phyloP scores from a whole-genome alignment of 2,113 vertebrate genomes.

The Misgurnus mizolepis region DNA sequence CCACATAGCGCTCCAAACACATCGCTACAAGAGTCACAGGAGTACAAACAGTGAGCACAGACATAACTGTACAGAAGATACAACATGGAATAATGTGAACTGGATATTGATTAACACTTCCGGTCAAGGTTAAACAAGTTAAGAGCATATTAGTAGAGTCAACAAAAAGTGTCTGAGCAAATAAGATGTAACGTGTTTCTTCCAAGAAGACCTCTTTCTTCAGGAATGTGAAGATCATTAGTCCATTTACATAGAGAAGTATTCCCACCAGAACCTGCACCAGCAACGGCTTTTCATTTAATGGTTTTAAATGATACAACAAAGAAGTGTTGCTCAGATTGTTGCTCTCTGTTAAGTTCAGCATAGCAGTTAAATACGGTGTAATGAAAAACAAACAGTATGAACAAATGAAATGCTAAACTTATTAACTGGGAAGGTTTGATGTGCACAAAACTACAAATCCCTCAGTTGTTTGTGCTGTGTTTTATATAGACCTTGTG shows the following conservation, averaged over 20 bases:
- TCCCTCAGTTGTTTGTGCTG: too few species aligned
- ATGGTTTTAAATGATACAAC: neutral
- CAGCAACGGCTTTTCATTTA: slow-evolving; percentile 4
- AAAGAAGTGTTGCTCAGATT: neutral
- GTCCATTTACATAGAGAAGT: slow-evolving; percentile 46
- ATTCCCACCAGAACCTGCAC: slow-evolving; percentile 36
- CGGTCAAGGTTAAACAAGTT: slow-evolving; percentile 23
- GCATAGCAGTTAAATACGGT: neutral
- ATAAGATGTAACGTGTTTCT: slow-evolving; percentile 53
- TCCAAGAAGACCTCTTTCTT: slow-evolving; percentile 43
- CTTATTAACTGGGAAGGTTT: neutral
- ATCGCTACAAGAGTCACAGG: slow-evolving; percentile 47
- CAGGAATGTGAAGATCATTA: slow-evolving; percentile 57
- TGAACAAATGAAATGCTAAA: too few species aligned
- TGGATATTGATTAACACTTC: neutral
- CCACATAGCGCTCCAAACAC: slow-evolving; percentile 57
- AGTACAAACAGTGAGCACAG: slow-evolving; percentile 8
- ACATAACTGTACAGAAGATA: slow-evolving; percentile 20
- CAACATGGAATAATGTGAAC: slow-evolving; percentile 44
- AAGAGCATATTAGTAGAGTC: slow-evolving; percentile 45
- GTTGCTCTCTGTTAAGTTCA: neutral
- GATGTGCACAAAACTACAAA: neutral
- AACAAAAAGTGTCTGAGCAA: slow-evolving; percentile 54
- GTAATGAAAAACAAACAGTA: neutral
- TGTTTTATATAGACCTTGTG: too few species aligned